Conservation (phyloP, 2,888 invertebrate species). For the Ypsolopha sequella region DNA sequence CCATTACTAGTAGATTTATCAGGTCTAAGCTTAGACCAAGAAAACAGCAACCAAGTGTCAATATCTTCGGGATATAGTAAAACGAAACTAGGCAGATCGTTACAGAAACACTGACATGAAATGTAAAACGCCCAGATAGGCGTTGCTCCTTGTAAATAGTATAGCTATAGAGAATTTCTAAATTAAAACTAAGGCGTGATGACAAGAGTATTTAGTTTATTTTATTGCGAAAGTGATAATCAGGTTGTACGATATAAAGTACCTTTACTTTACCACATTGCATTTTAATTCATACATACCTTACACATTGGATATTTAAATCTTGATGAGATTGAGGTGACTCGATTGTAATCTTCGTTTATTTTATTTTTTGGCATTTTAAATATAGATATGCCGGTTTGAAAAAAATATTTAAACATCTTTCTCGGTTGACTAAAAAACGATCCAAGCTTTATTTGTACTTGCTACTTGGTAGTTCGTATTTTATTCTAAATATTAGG, state of each 20-base stretch:
- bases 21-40: conserved; percentile 48
- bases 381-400: no score
- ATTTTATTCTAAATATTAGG: no score
- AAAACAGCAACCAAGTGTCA: conserved; percentile 48
- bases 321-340: no score
- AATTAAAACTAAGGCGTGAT: conserved; percentile 53
- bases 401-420: no score
- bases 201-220: conserved; percentile 46
- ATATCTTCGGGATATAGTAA: conserved; percentile 66
- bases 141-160: conserved; percentile 54
- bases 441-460: no score
- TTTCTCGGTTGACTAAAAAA: no score
- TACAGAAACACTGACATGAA: conserved; percentile 45
- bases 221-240: conserved; percentile 61
- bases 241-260: conserved; percentile 63
- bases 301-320: no score
- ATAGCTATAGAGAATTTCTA: conserved; percentile 58
- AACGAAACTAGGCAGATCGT: conserved; percentile 61
- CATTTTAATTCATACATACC: no score
- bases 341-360: no score
- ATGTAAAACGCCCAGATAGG: conserved; percentile 23
- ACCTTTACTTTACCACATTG: conserved; percentile 18
- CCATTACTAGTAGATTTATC: conserved; percentile 65
- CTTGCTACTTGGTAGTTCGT: no score
- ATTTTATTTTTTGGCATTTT: no score